These are phyloP conservation scores for Loriculus beryllinus DNA, from an alignment of 2,797 vertebrate species.

Conservation along the genomic window DNA sequence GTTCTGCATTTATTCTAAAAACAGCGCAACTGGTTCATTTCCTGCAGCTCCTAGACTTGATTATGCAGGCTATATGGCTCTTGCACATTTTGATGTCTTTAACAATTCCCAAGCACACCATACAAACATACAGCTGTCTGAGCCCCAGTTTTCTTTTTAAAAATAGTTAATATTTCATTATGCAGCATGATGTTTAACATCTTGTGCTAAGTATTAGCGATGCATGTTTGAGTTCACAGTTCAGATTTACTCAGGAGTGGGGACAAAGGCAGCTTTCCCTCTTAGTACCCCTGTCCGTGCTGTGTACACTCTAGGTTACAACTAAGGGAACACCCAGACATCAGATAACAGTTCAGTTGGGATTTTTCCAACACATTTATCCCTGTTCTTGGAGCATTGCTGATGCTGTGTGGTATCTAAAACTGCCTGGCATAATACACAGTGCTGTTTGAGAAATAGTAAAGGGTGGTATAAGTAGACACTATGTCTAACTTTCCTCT, in stretches of 20 bases:
- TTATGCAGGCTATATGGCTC: neutral
- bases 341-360: neutral
- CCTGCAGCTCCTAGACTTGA: neutral
- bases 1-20: neutral
- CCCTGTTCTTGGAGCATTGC: neutral
- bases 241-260: neutral
- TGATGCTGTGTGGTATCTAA: neutral
- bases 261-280: neutral
- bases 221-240: neutral
- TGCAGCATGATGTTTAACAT: neutral
- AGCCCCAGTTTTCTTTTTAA: neutral
- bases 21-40: neutral
- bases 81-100: neutral
- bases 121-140: neutral
- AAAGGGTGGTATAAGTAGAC: neutral
- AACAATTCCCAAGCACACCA: neutral
- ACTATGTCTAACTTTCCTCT: neutral
- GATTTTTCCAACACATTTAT: neutral
- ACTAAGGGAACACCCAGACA: neutral
- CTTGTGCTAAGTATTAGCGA: neutral
- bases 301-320: rapidly evolving
- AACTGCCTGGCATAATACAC: neutral
- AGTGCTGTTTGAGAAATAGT: neutral
- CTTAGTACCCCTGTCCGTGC: neutral
- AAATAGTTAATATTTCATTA: neutral